phyloP scores from a whole-genome alignment of 2,797 vertebrate genomes.

The Trachurus trachurus region DNA sequence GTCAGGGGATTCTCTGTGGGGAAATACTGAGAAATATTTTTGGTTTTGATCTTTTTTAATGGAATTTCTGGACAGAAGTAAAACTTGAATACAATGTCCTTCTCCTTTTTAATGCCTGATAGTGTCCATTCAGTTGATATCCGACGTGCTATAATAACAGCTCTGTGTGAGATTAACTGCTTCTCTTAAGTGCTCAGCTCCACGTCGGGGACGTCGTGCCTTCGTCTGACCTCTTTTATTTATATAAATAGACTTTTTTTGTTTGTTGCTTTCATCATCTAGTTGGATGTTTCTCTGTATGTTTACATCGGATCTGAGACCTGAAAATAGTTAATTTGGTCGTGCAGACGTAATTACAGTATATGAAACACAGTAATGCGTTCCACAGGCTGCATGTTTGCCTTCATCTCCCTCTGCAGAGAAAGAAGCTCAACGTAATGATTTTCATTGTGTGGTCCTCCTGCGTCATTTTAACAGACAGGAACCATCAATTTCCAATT shows the following conservation, averaged over 20 bases:
- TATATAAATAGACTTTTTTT: background rate
- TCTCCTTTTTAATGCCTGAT: background rate
- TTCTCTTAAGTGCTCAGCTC: background rate
- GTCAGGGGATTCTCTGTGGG: too few species aligned
- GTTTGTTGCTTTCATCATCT: constrained; percentile 2
- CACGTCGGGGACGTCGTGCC: background rate
- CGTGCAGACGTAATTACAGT: constrained; percentile 41
- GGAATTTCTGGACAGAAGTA: background rate
- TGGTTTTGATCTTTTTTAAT: background rate
- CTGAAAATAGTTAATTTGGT: constrained; percentile 40
- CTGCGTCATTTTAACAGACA: constrained; percentile 37
- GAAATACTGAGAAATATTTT: background rate
- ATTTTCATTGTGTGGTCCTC: constrained; percentile 73
- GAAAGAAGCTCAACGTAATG: constrained; percentile 7
- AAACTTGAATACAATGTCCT: background rate
- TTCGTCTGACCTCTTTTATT: constrained; percentile 4
- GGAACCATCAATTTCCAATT: constrained; percentile 50
- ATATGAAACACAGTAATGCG: constrained; percentile 26
- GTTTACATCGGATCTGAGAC: constrained; percentile 46
- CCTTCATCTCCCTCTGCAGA: constrained; percentile 62
- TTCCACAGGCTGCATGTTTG: constrained; percentile 34
- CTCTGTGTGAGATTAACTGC: background rate
- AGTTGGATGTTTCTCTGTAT: constrained; percentile 23
- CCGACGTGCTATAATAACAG: background rate
- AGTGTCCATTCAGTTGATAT: background rate